A percentile compares a stretch with the other conserved stretches of the same genome.
These are phyloP conservation scores for Anguilla obscura DNA, from an alignment of 2,797 vertebrate species.

Conservation along the genomic window DNA sequence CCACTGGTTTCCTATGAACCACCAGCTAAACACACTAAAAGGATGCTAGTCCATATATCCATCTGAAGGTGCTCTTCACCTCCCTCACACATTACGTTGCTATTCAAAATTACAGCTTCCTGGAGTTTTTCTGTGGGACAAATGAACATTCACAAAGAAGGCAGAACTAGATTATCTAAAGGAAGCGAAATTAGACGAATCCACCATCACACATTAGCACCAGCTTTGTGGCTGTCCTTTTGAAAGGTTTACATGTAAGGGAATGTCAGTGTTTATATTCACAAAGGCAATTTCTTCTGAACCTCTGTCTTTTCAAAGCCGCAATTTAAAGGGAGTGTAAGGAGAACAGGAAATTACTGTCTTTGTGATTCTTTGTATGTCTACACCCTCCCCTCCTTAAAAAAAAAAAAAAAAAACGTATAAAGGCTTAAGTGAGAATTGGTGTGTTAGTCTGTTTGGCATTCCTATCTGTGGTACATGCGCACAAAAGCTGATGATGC, in stretches of 20 bases:
- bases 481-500: neutral
- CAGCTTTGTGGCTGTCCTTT: neutral
- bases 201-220: neutral
- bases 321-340: neutral
- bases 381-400: neutral
- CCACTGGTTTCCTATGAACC: neutral
- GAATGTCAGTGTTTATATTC: slow-evolving; percentile 2
- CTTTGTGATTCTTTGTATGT: neutral
- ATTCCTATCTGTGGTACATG: neutral
- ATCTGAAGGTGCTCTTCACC: neutral
- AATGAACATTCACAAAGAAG: neutral
- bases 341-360: neutral
- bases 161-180: neutral
- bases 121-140: neutral
- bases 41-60: neutral
- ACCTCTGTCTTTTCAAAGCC: neutral
- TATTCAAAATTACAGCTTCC: neutral
- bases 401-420: neutral
- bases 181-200: neutral
- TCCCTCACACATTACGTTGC: neutral
- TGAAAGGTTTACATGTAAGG: neutral
- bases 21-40: neutral
- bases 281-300: neutral
- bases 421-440: neutral
- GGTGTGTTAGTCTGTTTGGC: neutral